Evolutionary conservation across 2,797 vertebrate species (phyloP).

Genomic region (Xerus rutilus): DNA sequence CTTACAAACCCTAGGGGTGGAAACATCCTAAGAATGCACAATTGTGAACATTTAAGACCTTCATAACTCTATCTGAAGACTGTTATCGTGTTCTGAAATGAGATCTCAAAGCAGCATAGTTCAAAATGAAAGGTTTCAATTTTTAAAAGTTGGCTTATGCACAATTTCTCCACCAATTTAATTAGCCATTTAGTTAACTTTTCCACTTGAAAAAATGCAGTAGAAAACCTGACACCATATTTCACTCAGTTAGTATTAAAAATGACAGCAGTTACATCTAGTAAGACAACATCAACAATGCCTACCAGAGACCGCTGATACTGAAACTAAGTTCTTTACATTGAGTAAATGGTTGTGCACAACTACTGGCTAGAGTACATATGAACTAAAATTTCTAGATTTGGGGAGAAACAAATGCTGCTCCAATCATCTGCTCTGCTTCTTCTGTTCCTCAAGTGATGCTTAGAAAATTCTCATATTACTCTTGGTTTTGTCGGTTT

Average conservation of each 20-base stretch:
- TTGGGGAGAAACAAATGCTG: constrained; percentile 95
- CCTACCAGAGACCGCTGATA: constrained; percentile 92
- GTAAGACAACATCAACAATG: constrained; percentile 86
- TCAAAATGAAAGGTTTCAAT: constrained; percentile 90
- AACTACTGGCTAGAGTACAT: constrained; percentile 93
- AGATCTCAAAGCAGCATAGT: constrained; percentile 88
- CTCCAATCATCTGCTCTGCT: constrained; percentile 93
- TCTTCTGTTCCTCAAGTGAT: constrained; percentile 90
- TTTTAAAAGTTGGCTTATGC: constrained; percentile 94
- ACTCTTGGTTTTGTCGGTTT: constrained; percentile 95
- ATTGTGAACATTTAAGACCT: constrained; percentile 89
- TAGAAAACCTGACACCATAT: constrained; percentile 94
- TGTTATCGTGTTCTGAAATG: constrained; percentile 91
- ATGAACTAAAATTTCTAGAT: constrained; percentile 94
- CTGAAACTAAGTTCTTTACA: constrained; percentile 93
- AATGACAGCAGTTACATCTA: constrained; percentile 87
- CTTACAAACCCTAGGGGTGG: constrained; percentile 90
- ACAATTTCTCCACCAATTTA: constrained; percentile 92
- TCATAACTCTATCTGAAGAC: constrained; percentile 91
- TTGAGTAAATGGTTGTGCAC: constrained; percentile 94
- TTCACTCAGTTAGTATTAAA: constrained; percentile 92
- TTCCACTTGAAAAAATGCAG: constrained; percentile 94
- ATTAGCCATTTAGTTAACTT: constrained; percentile 93
- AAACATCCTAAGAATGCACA: constrained; percentile 90
- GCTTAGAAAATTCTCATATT: constrained; percentile 89